phyloP scores from a whole-genome alignment of 2,888 invertebrate species.

The Syritta pipiens region DNA sequence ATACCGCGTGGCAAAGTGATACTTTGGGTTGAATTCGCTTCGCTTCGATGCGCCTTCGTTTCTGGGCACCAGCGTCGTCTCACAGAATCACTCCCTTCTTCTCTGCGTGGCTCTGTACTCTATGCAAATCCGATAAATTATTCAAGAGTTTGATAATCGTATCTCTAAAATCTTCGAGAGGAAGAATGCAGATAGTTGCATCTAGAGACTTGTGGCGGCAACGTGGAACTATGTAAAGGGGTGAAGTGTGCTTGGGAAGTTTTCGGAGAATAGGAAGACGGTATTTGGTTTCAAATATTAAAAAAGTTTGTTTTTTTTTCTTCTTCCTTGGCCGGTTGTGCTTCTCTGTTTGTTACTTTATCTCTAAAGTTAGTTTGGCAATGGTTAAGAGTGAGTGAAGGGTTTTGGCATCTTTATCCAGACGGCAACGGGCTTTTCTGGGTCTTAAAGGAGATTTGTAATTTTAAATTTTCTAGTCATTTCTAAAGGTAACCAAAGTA shows the following conservation, averaged over 20 bases:
- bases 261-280: neutral
- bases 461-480: neutral
- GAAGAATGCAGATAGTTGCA: constrained; percentile 15
- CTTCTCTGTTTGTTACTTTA: neutral
- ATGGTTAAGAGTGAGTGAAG: neutral
- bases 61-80: no score
- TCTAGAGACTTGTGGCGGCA: no score
- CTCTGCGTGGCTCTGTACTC: neutral
- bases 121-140: constrained; percentile 64
- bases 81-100: no score
- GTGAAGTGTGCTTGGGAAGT: no score
- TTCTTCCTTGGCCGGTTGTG: neutral
- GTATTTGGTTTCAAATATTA: constrained; percentile 6
- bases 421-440: no score
- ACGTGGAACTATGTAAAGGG: no score
- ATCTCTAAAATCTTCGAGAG: constrained; percentile 45
- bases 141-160: constrained; percentile 61
- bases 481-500: neutral
- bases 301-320: neutral
- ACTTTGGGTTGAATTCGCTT: constrained; percentile 24
- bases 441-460: constrained; percentile 11
- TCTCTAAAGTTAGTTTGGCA: constrained; percentile 23
- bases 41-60: constrained; percentile 38
- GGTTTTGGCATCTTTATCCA: neutral
- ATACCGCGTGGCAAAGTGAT: constrained; percentile 49